Conservation (phyloP, 2,888 invertebrate genomes). For the Blera fallax region DNA sequence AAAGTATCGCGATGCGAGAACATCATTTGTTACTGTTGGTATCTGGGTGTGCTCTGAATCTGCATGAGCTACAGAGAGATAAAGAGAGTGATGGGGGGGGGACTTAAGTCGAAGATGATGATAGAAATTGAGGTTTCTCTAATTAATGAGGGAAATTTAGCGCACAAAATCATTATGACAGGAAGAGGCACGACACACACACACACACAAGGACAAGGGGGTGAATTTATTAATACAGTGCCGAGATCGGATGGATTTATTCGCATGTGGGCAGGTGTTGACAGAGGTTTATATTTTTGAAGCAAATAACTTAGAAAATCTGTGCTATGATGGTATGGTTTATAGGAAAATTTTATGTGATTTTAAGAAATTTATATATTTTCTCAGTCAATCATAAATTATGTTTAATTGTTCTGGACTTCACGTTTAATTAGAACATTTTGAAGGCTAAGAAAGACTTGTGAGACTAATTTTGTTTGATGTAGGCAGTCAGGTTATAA, state of each 20-base stretch:
- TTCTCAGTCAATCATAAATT: conserved; percentile 34
- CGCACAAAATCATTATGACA: conserved; percentile 64
- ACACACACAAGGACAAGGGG: background rate
- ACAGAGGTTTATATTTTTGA: conserved; percentile 38
- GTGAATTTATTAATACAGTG: conserved; percentile 20
- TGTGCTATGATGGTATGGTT: too few species aligned
- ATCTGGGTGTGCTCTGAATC: conserved; percentile 19
- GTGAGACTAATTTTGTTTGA: background rate
- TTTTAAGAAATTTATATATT: conserved; percentile 23
- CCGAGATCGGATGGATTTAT: conserved; percentile 39
- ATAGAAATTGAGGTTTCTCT: conserved; percentile 70
- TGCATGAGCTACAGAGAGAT: background rate
- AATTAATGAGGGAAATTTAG: conserved; percentile 70
- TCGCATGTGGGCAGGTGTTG: conserved; percentile 50
- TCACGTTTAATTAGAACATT: background rate
- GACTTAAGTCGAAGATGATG: conserved; percentile 23
- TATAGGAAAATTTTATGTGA: conserved; percentile 8
- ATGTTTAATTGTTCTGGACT: background rate
- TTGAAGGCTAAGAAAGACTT: background rate
- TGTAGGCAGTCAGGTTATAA: background rate
- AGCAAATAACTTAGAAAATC: conserved; percentile 9
- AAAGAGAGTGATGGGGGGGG: background rate
- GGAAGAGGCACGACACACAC: too few species aligned
- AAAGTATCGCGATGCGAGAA: conserved; percentile 70
- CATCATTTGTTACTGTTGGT: conserved; percentile 62